Base-by-base conservation (phyloP, 2,888 invertebrate genomes). In the Liodrosophila aerea region DNA sequence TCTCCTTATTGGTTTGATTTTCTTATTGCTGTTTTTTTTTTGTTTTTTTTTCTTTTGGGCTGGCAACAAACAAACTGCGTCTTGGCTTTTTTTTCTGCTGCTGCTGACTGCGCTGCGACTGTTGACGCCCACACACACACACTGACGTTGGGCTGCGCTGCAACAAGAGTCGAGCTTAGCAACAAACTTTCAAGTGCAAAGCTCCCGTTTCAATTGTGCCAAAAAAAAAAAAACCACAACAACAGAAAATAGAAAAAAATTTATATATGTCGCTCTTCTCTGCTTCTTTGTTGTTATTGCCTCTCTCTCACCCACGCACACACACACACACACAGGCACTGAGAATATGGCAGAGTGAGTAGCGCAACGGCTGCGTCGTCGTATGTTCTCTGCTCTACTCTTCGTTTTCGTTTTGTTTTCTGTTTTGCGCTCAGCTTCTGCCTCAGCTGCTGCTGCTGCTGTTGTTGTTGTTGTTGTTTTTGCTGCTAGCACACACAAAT, bases 261-360 rank as follows among this genome's bases (percentile, higher is more conserved):
- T 7, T n/a, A 37, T 31, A 31, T 29, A 44, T 44, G 51, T 18
- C 51, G 57, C 13, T 45, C 30, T 46, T 46, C 47, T 54, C 34
- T 36, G 36, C 49, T 57, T 53, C 34, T 34, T 64, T 61, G 54
- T 54, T 66, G 68, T 29, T 70, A 57, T 60, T 73, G 70, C 70
- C 76, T 73, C 72, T 76, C 63, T 65, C 80, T 85, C 60, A 68
- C 85, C 83, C 66, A 61, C 73, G 63, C 70, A 54, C 82, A 77
- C 85, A 60, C 54, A 64, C 73, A 47, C 58, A 36, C 39, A 41
- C 56, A 16, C 11, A 12, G 12, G 56, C 57, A 57, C 44, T 58
- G 46, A 65, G 11, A 18, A 22, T 22, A 22, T 22, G 22, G 22
- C 18, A 46, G 27, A 11, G 30, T 12, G 16, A 41, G 29, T n/a